phyloP scores from a whole-genome alignment of 2,888 invertebrate genomes.

The Aquatica leii region DNA sequence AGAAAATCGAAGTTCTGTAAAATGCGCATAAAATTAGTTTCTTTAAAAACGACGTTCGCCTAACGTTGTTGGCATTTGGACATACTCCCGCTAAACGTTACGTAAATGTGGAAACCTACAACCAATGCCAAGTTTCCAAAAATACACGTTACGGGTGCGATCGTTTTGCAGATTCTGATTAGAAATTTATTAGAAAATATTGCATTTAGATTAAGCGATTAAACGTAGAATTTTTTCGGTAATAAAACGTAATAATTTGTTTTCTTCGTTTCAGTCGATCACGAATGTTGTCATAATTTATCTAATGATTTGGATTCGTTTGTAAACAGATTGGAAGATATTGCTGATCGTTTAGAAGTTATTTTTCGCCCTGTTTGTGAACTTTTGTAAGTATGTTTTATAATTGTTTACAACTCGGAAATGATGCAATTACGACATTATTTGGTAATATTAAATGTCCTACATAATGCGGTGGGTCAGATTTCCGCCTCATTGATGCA shows the following conservation, averaged over 20 bases:
- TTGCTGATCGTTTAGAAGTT: conserved; percentile 75
- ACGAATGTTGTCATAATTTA: conserved; percentile 48
- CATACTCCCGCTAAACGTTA: background rate
- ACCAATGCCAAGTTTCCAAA: conserved; percentile 46
- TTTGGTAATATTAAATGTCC: too few relatives aligned
- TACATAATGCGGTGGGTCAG: too few relatives aligned
- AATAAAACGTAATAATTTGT: background rate
- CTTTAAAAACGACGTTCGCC: too few relatives aligned
- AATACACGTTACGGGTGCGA: conserved; percentile 39
- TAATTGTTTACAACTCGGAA: too few relatives aligned
- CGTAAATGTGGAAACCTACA: conserved; percentile 18
- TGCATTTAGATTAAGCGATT: background rate
- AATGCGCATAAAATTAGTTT: too few relatives aligned
- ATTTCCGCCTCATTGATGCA: too few relatives aligned
- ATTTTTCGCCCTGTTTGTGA: conserved; percentile 47
- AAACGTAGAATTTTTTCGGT: background rate
- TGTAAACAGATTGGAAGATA: conserved; percentile 77
- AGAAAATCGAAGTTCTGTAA: too few relatives aligned
- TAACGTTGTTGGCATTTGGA: conserved; percentile 1
- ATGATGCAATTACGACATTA: too few relatives aligned
- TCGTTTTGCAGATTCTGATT: background rate
- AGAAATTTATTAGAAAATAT: background rate
- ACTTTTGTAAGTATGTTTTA: conserved; percentile 32
- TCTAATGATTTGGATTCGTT: conserved; percentile 72
- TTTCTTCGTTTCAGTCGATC: conserved; percentile 32